These are phyloP conservation scores for Blastomussa wellsi DNA, from an alignment of 92 coral and sea anemone genomes.

Conservation along the genomic window DNA sequence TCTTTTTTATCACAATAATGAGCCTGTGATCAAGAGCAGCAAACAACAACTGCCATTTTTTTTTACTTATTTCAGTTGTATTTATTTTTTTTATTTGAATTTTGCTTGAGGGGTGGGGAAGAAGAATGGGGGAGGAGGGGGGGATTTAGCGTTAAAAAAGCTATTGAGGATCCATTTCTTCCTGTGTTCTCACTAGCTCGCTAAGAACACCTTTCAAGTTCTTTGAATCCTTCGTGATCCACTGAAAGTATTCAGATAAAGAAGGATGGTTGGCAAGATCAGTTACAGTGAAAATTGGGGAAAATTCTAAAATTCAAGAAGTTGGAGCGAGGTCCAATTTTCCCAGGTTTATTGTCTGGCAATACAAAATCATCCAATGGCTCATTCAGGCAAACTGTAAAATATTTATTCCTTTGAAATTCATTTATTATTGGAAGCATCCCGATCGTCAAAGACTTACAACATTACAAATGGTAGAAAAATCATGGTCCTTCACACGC, in stretches of 20 bases:
- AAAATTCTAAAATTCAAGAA: background rate
- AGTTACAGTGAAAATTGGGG: constrained; percentile 2
- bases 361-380: background rate
- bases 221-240: background rate
- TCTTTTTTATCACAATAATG: background rate
- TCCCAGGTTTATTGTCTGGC: constrained; percentile 6
- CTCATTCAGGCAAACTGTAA: background rate
- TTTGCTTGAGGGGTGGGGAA: background rate
- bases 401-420: background rate
- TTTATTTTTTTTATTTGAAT: background rate
- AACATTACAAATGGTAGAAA: background rate
- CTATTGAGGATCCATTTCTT: background rate
- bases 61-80: background rate
- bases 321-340: constrained; percentile 1
- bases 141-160: background rate
- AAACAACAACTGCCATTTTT: background rate
- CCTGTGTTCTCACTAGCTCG: constrained; percentile 1
- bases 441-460: background rate
- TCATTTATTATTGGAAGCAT: background rate
- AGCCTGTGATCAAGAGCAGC: constrained; percentile 1
- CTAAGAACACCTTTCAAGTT: background rate
- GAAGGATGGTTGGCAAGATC: background rate
- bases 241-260: background rate
- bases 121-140: background rate
- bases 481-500: background rate